These are phyloP conservation scores for Perodicticus potto DNA, from an alignment of 2,797 vertebrate species.

Conservation along the genomic window DNA sequence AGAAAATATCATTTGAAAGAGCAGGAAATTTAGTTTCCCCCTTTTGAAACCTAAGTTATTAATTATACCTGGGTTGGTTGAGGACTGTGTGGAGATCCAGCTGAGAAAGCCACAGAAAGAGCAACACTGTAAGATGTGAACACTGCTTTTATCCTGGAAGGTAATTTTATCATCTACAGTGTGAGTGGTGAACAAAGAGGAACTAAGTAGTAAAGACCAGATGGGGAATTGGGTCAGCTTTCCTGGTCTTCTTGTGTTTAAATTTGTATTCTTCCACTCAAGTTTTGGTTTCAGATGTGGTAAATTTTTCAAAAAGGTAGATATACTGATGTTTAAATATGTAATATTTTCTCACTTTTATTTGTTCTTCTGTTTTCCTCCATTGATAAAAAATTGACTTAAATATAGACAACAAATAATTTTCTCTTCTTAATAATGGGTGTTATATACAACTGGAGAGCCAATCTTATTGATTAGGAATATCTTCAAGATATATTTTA, in stretches of 20 bases:
- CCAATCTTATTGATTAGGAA: neutral
- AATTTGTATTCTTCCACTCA: slow-evolving; percentile 29
- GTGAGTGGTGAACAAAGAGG: neutral
- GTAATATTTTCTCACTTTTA: neutral
- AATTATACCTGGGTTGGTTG: neutral
- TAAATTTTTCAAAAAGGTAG: neutral
- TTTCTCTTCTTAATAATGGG: slow-evolving; percentile 19
- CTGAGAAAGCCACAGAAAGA: neutral
- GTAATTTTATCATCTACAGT: neutral
- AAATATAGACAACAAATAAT: neutral
- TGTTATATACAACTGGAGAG: neutral
- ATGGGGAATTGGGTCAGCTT: neutral
- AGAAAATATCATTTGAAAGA: neutral
- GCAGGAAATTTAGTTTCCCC: neutral
- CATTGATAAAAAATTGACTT: neutral
- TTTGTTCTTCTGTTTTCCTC: neutral
- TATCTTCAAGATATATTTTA: neutral
- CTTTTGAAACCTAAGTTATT: neutral
- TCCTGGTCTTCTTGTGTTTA: neutral
- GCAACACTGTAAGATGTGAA: neutral
- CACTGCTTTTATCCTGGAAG: neutral
- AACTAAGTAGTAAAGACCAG: neutral
- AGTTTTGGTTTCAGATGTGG: slow-evolving; percentile 37
- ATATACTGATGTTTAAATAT: neutral
- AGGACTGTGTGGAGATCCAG: neutral